phyloP scores from a whole-genome alignment of 2,888 invertebrate species.

The Lagria hirta region DNA sequence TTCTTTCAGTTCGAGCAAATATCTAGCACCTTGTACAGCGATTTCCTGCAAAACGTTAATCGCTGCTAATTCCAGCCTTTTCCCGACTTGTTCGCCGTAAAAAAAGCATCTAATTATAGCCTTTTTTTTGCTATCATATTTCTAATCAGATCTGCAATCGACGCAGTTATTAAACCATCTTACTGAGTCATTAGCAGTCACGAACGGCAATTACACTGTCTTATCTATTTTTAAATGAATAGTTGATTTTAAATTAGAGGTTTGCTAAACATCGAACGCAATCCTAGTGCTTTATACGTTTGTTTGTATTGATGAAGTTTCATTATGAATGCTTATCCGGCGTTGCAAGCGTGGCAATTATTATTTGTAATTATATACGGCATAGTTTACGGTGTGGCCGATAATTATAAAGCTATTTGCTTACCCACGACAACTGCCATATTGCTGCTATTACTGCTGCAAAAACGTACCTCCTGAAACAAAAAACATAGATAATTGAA shows the following conservation, averaged over 20 bases:
- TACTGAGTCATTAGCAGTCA: slow-evolving; percentile 37
- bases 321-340: slow-evolving; percentile 54
- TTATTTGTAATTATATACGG: slow-evolving; percentile 50
- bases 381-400: slow-evolving; percentile 41
- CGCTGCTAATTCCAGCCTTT: too few relatives aligned
- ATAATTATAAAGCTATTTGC: slow-evolving; percentile 54
- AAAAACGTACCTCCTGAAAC: slow-evolving; percentile 49
- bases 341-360: slow-evolving; percentile 50
- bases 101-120: too few relatives aligned
- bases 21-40: too few relatives aligned
- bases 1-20: too few relatives aligned
- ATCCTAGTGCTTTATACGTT: too few relatives aligned
- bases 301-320: slow-evolving; percentile 47
- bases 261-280: slow-evolving; percentile 23
- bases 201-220: slow-evolving; percentile 41
- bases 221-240: slow-evolving; percentile 42
- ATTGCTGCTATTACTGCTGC: slow-evolving; percentile 18
- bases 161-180: slow-evolving; percentile 26
- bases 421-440: slow-evolving; percentile 42
- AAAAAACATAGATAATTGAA: too few relatives aligned
- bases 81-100: too few relatives aligned
- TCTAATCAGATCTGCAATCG: too few relatives aligned
- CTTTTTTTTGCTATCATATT: too few relatives aligned
- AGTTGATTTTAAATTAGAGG: slow-evolving; percentile 27
- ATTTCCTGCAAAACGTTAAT: too few relatives aligned